Base-by-base conservation (phyloP, 2,113 vertebrate genomes). In the Chinchilla lanigera region DNA sequence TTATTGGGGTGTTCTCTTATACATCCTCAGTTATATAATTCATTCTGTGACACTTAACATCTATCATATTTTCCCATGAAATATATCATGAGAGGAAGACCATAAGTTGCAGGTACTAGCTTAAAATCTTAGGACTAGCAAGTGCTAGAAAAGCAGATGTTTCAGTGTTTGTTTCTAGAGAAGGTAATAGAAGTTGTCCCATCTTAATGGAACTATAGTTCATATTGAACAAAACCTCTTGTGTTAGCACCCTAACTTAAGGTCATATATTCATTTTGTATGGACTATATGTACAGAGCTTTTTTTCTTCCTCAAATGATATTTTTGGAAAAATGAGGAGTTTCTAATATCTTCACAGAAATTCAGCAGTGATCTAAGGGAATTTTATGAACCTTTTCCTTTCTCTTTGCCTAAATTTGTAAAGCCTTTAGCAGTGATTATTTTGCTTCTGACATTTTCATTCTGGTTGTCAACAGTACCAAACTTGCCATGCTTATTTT, bases 231-330 rank as follows among this genome's bases (percentile, higher is more conserved):
- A 75, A 38, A 88, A 33, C 24, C 20, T 82, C 35, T 24, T 12
- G 12, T 12, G 26, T 73, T 41, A 47, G 47, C 65, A 38, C 33
- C 8, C 0, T 47, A 71, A 89, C 14, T 56, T 54, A 52, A 81
- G 61, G 75, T 52, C n/a, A 1, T 86, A 4, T 44, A 2, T 80
- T 86, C 0, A 0, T 86, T 83, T 67, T 90, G 22, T 30, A 26
- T 67, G 82, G 85, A 54, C 17, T 84, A 3, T n/a, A 47, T 7
- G 81, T 28, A 12, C 20, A 54, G 33, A 52, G 0, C 2, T 90
- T 90, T 78, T 67, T 93, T 94, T 35, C 65, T 95, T 96, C 77
- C 47, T 41, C 63, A 96, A 95, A 60, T 78, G 67, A 35, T 77
- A 22, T 28, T 28, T 7, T 71, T 90, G 35, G 3, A 65, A 92